Percentiles rank a stretch among this genome's conserved stretches.
These are phyloP conservation scores for Trematocara stigmaticum DNA, from an alignment of 2,113 vertebrate genomes.

Conservation along the genomic window DNA sequence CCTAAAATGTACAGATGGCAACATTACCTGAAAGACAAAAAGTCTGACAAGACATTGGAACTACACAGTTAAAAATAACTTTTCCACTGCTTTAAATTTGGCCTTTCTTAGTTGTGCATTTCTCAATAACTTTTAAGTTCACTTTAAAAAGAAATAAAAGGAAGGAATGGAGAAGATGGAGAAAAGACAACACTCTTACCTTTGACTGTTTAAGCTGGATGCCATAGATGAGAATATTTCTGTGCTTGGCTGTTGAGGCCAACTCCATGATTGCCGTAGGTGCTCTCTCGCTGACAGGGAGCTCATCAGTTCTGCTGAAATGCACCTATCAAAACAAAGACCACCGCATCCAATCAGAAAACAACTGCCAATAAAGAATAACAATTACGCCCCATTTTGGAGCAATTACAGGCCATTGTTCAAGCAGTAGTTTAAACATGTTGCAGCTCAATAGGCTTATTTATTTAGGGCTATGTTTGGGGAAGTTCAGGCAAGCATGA, in stretches of 20 bases:
- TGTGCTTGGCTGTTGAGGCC: slow-evolving; percentile 44
- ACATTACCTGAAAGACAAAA: slow-evolving; percentile 10
- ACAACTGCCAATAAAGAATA: not conserved
- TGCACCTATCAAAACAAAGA: slow-evolving; percentile 63
- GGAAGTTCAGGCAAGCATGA: not conserved
- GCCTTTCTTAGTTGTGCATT: slow-evolving; percentile 14
- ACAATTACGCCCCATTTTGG: not conserved
- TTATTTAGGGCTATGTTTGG: not conserved
- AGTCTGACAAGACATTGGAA: slow-evolving; percentile 20
- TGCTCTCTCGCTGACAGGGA: not conserved
- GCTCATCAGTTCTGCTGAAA: slow-evolving; percentile 36
- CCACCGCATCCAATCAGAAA: not conserved
- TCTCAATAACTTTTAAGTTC: not conserved
- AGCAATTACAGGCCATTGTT: slow-evolving; percentile 34
- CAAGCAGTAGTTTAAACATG: not conserved
- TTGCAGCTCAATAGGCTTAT: slow-evolving; percentile 15
- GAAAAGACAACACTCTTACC: slow-evolving; percentile 42
- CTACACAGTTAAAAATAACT: not conserved
- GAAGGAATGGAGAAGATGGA: not conserved
- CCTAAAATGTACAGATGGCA: not conserved
- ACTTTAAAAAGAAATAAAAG: not conserved
- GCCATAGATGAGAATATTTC: slow-evolving; percentile 70
- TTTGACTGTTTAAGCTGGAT: slow-evolving; percentile 58
- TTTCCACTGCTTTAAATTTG: slow-evolving; percentile 29
- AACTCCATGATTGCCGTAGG: slow-evolving; percentile 44